Percentiles rank a stretch among this genome's conserved stretches.
Evolutionary conservation across 1,140 invertebrate species (phyloP).

Genomic region (Uloborus diversus): DNA sequence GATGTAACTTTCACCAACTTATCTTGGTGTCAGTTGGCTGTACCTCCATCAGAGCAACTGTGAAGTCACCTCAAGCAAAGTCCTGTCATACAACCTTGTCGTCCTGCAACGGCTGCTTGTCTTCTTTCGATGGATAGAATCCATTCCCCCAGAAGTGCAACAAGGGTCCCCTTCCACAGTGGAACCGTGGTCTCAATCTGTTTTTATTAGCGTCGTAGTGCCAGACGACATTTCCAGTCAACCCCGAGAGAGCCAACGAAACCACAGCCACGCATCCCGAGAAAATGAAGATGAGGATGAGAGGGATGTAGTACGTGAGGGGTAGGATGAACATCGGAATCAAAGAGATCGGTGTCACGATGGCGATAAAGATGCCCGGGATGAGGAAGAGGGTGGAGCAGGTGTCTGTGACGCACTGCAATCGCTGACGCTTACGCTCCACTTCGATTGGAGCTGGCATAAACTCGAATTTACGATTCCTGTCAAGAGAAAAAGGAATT

Average conservation of each 20-base stretch:
- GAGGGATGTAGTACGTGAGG: conserved; percentile 20
- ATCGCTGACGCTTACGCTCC: conserved; percentile 3
- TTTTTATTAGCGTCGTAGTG: conserved; percentile 37
- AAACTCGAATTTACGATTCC: conserved; percentile 38
- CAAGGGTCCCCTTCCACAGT: conserved; percentile 48
- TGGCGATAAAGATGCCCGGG: conserved; percentile 26
- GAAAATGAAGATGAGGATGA: conserved; percentile 18
- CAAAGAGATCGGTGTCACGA: conserved; percentile 45
- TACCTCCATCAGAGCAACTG: too few relatives aligned
- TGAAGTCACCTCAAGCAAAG: too few relatives aligned
- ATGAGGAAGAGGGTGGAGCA: conserved; percentile 26
- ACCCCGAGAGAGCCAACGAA: conserved; percentile 20
- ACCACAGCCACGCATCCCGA: background rate
- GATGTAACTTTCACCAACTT: too few relatives aligned
- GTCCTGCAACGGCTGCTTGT: background rate
- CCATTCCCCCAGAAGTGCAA: conserved; percentile 54
- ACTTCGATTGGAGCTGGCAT: conserved; percentile 2
- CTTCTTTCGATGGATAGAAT: conserved; percentile 12
- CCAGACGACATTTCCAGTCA: conserved; percentile 53
- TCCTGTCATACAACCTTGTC: background rate
- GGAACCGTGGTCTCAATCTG: conserved; percentile 13
- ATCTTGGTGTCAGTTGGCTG: too few relatives aligned
- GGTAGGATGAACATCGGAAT: conserved; percentile 55
- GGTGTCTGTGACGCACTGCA: conserved; percentile 23
- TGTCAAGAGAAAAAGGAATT: background rate